Evolutionary conservation across 2,888 invertebrate species (phyloP).

Genomic region (Tipula vernalis): DNA sequence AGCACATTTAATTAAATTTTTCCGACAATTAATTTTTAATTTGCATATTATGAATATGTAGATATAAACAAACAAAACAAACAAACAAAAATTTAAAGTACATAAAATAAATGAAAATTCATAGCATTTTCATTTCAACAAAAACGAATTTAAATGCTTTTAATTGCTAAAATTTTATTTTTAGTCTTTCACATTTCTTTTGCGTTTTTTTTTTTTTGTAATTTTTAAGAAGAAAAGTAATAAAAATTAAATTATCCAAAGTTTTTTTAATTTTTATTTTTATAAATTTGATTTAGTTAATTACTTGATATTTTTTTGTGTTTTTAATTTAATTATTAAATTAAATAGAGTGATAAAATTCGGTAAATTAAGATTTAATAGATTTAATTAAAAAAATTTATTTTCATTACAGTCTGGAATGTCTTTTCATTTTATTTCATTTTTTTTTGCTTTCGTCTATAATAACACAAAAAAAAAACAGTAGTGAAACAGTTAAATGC

Average conservation of each 20-base stretch:
- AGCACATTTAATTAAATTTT: neutral
- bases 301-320: neutral
- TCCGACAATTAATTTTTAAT: neutral
- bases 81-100: neutral
- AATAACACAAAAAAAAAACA: too few relatives aligned
- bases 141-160: neutral
- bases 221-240: neutral
- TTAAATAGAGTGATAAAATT: neutral
- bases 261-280: neutral
- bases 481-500: too few relatives aligned
- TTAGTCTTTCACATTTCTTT: neutral
- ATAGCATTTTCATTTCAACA: neutral
- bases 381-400: neutral
- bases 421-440: neutral
- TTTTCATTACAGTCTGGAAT: neutral
- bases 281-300: conserved; percentile 4
- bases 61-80: neutral
- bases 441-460: neutral
- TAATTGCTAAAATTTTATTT: neutral
- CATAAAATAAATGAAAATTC: neutral
- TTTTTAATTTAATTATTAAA: neutral
- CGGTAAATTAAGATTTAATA: neutral
- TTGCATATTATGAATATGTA: neutral
- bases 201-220: neutral
- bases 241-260: neutral